Percentiles rank a stretch among this genome's conserved stretches.
Conservation (phyloP, 2,797 vertebrate genomes). For the Centropyge bicolor region DNA sequence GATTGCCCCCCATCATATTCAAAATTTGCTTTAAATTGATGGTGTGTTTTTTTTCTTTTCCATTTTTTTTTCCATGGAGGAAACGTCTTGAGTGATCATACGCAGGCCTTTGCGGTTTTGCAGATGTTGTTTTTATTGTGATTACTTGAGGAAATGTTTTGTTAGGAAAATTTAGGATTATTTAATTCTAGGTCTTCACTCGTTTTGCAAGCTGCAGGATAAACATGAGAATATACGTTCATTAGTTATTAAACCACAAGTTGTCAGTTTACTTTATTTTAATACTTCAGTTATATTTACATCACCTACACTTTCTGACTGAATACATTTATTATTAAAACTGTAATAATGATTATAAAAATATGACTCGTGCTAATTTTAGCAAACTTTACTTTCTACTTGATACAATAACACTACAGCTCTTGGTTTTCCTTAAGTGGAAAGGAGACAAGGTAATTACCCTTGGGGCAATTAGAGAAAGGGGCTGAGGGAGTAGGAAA, state of each 20-base stretch:
- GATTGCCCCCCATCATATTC: constrained; percentile 72
- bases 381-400: constrained; percentile 57
- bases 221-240: constrained; percentile 52
- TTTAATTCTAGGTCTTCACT: constrained; percentile 56
- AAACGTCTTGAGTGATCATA: constrained; percentile 76
- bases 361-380: constrained; percentile 59
- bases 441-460: constrained; percentile 85
- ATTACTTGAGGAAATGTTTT: constrained; percentile 86
- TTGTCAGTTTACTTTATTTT: constrained; percentile 48
- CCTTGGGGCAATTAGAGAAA: constrained; percentile 84
- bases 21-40: constrained; percentile 74
- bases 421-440: constrained; percentile 80
- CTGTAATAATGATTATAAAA: constrained; percentile 62
- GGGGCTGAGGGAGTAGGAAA: constrained; percentile 81
- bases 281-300: constrained; percentile 57
- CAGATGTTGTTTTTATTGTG: constrained; percentile 83
- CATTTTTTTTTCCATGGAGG: constrained; percentile 31
- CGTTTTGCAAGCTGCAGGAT: constrained; percentile 43
- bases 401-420: constrained; percentile 70
- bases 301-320: constrained; percentile 42
- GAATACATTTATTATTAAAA: constrained; percentile 66
- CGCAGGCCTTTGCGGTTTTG: constrained; percentile 71
- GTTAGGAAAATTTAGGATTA: constrained; percentile 73
- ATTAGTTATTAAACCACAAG: constrained; percentile 53
- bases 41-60: constrained; percentile 27